These are phyloP conservation scores for Parapsyche elsis DNA, from an alignment of 1,140 invertebrate genomes.

Conservation along the genomic window DNA sequence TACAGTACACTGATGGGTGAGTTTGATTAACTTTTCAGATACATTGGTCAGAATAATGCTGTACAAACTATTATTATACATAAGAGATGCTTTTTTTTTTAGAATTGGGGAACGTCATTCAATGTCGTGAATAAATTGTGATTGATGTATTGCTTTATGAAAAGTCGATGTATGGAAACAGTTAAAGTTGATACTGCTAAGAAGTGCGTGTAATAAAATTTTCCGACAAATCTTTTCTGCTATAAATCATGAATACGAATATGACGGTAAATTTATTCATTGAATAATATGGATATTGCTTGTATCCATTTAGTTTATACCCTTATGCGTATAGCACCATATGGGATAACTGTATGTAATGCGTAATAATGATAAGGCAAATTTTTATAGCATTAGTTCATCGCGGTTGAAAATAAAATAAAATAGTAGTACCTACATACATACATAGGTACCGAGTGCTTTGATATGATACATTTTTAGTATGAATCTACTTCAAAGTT, in stretches of 20 bases:
- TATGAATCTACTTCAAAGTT: no score
- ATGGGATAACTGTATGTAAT: background rate
- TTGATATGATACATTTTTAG: no score
- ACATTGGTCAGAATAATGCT: slow-evolving; percentile 2
- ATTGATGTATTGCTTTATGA: slow-evolving; percentile 20
- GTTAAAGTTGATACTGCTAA: background rate
- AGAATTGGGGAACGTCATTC: background rate
- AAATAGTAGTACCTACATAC: no score
- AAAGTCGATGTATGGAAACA: slow-evolving; percentile 26
- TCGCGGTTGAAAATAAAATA: background rate
- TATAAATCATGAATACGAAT: background rate
- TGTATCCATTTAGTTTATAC: background rate
- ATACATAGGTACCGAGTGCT: no score
- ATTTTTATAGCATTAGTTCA: background rate
- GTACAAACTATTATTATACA: background rate
- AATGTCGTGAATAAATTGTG: slow-evolving; percentile 38
- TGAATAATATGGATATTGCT: background rate
- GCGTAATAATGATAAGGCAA: background rate
- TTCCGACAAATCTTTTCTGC: background rate
- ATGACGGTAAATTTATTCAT: background rate
- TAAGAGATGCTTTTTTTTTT: background rate
- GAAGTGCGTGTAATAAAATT: background rate
- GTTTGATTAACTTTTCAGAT: background rate
- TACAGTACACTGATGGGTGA: background rate
- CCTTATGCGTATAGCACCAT: background rate